These are phyloP conservation scores for Bembecia ichneumoniformis DNA, from an alignment of 2,888 invertebrate genomes.

Conservation along the genomic window DNA sequence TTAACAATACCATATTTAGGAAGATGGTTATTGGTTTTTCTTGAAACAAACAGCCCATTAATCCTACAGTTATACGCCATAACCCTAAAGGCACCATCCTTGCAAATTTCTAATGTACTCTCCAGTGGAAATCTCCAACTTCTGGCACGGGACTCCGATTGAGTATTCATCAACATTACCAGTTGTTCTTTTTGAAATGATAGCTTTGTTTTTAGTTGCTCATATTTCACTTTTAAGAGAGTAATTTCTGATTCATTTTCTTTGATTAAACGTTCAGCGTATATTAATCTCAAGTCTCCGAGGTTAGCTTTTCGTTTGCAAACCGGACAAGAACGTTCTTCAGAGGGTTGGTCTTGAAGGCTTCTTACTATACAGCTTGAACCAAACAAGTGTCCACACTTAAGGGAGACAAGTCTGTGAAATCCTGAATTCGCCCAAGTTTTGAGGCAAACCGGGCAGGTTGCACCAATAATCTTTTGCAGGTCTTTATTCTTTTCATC, in stretches of 20 bases:
- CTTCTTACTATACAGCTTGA: slow-evolving; percentile 83
- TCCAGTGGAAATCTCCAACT: slow-evolving; percentile 70
- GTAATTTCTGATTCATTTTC: slow-evolving; percentile 86
- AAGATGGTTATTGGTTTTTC: slow-evolving; percentile 77
- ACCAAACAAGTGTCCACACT: slow-evolving; percentile 95
- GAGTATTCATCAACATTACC: slow-evolving; percentile 34
- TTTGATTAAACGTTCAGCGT: slow-evolving; percentile 81
- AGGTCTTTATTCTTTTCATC: too few species aligned
- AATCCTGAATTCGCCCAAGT: slow-evolving; percentile 88
- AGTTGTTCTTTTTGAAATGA: slow-evolving; percentile 46
- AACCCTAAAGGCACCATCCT: slow-evolving; percentile 84
- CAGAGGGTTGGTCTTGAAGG: slow-evolving; percentile 71
- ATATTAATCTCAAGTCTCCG: slow-evolving; percentile 83
- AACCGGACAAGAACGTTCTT: slow-evolving; percentile 84
- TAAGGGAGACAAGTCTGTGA: slow-evolving; percentile 86
- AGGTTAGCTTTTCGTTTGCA: slow-evolving; percentile 83
- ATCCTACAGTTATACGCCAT: slow-evolving; percentile 77
- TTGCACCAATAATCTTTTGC: slow-evolving; percentile 72
- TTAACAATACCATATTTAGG: slow-evolving; percentile 86
- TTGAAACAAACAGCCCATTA: slow-evolving; percentile 80
- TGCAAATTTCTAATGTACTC: slow-evolving; percentile 76
- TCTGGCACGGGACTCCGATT: slow-evolving; percentile 31
- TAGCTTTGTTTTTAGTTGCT: slow-evolving; percentile 68
- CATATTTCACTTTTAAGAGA: slow-evolving; percentile 74
- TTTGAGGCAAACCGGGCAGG: slow-evolving; percentile 92